A percentile compares a stretch with the other conserved stretches of the same genome.
These are phyloP conservation scores for Ochropleura leucogaster DNA, from an alignment of 2,888 invertebrate species.

Conservation along the genomic window DNA sequence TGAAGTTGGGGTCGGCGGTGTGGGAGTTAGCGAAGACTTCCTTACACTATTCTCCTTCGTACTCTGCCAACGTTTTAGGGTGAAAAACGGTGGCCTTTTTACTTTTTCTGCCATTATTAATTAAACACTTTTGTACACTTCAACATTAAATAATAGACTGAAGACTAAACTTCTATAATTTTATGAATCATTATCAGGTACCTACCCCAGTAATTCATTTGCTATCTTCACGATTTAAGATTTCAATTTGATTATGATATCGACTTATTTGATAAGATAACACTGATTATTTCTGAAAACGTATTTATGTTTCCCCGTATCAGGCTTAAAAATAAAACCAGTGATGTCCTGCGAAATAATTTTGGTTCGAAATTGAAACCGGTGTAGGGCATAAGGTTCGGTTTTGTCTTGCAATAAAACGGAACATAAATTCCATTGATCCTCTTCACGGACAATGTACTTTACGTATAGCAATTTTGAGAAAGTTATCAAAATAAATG, in stretches of 20 bases:
- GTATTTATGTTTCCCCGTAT: slow-evolving; percentile 34
- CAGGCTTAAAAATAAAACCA: slow-evolving; percentile 33
- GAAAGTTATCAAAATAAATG: slow-evolving; percentile 84
- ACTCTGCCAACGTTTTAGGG: slow-evolving; percentile 81
- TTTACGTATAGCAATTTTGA: slow-evolving; percentile 66
- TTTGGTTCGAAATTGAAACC: slow-evolving; percentile 61
- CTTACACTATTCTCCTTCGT: slow-evolving; percentile 66
- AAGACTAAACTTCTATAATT: slow-evolving; percentile 55
- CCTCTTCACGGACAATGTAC: slow-evolving; percentile 65
- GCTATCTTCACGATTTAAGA: slow-evolving; percentile 51
- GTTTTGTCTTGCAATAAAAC: slow-evolving; percentile 56
- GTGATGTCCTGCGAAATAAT: slow-evolving; percentile 38
- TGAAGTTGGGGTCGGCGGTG: slow-evolving; percentile 29
- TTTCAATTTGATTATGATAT: slow-evolving; percentile 53
- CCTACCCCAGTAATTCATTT: slow-evolving; percentile 50
- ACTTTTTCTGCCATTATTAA: slow-evolving; percentile 82
- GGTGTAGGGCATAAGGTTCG: slow-evolving; percentile 41
- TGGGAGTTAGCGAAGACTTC: slow-evolving; percentile 36
- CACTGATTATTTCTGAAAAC: slow-evolving; percentile 38
- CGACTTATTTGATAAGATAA: slow-evolving; percentile 54
- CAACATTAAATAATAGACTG: slow-evolving; percentile 61
- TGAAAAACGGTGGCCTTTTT: slow-evolving; percentile 81
- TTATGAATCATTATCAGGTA: slow-evolving; percentile 56
- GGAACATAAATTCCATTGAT: slow-evolving; percentile 67
- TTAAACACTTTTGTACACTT: slow-evolving; percentile 58